phyloP scores from a whole-genome alignment of 2,888 invertebrate species.

The Cataglyphis livida region DNA sequence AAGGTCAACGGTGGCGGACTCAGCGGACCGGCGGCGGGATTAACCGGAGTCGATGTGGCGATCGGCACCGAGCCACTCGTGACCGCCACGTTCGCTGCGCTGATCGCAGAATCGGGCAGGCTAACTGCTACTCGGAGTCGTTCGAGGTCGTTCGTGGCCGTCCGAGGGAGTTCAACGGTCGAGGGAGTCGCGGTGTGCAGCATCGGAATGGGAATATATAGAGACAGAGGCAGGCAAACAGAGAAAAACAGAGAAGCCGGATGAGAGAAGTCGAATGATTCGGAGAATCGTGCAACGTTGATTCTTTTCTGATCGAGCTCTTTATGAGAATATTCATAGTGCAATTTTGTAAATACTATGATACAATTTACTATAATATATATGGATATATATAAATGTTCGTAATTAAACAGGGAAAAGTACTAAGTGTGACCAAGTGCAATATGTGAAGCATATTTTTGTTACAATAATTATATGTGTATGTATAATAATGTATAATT shows the following conservation, averaged over 20 bases:
- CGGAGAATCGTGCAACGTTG: conserved; percentile 54
- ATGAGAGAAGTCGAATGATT: conserved; percentile 62
- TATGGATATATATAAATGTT: background rate
- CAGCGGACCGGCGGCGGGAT: conserved; percentile 75
- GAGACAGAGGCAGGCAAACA: conserved; percentile 58
- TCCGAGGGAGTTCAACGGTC: conserved; percentile 36
- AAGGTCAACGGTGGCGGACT: conserved; percentile 76
- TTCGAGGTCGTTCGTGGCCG: conserved; percentile 35
- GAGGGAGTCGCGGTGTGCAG: conserved; percentile 60
- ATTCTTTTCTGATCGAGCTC: background rate
- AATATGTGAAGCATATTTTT: background rate
- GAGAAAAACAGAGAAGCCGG: conserved; percentile 71
- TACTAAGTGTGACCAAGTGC: background rate
- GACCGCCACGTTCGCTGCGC: conserved; percentile 85
- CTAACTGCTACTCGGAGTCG: conserved; percentile 72
- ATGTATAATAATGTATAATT: background rate
- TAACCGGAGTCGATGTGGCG: conserved; percentile 82
- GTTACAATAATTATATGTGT: background rate
- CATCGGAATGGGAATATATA: conserved; percentile 57
- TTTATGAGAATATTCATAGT: background rate
- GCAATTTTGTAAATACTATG: background rate
- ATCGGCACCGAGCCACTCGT: conserved; percentile 81
- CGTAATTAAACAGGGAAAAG: background rate
- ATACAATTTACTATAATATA: background rate
- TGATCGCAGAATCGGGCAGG: conserved; percentile 76